Conservation (phyloP, 1,140 invertebrate species). For the Drosophila novamexicana region DNA sequence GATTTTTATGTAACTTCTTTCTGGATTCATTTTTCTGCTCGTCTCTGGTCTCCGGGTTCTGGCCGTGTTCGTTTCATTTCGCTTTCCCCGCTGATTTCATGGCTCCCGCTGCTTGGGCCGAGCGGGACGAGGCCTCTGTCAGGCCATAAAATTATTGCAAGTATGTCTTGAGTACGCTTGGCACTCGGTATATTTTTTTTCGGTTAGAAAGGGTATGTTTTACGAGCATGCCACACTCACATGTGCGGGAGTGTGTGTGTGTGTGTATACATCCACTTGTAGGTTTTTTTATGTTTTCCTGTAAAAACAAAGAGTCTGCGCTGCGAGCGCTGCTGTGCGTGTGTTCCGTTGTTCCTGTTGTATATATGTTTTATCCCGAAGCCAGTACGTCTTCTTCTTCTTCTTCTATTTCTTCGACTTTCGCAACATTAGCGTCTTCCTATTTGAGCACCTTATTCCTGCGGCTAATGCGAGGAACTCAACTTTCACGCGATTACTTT, state of each 20-base stretch:
- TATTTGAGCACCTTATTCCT: slow-evolving; percentile 46
- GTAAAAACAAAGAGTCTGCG: slow-evolving; percentile 75
- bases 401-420: slow-evolving; percentile 22
- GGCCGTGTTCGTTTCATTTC: slow-evolving; percentile 46
- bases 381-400: slow-evolving; percentile 42
- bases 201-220: slow-evolving; percentile 69
- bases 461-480: slow-evolving; percentile 47
- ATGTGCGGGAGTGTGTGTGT: slow-evolving; percentile 39
- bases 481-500: slow-evolving; percentile 37
- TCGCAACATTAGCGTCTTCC: slow-evolving; percentile 15
- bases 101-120: slow-evolving; percentile 42
- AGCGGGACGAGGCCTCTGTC: slow-evolving; percentile 59
- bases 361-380: slow-evolving; percentile 24
- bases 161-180: slow-evolving; percentile 80
- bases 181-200: slow-evolving; percentile 71
- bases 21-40: slow-evolving; percentile 64
- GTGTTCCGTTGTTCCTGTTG: slow-evolving; percentile 50
- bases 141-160: slow-evolving; percentile 81
- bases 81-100: slow-evolving; percentile 74
- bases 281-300: slow-evolving; percentile 76
- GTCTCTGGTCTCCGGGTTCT: slow-evolving; percentile 32
- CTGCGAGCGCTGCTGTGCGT: slow-evolving; percentile 52
- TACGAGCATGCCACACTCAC: slow-evolving; percentile 66
- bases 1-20: slow-evolving; percentile 82
- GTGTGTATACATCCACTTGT: slow-evolving; percentile 69